A percentile compares a stretch with the other conserved stretches of the same genome.
Evolutionary conservation across 2,797 vertebrate species (phyloP).

Genomic region (Anas bahamensis): DNA sequence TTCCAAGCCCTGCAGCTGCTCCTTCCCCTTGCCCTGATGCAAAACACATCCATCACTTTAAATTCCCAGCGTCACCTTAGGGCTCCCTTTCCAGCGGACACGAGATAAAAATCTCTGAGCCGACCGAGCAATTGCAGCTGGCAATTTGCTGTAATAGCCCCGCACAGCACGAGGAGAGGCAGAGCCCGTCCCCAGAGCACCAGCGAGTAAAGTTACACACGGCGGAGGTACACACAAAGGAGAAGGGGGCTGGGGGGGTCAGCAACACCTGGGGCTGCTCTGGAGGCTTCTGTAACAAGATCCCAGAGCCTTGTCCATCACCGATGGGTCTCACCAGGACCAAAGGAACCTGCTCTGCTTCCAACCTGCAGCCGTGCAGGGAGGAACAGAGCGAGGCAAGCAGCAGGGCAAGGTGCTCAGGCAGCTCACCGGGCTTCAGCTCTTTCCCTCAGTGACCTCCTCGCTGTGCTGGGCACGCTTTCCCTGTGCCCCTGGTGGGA

Average conservation of each 20-base stretch:
- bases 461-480: rapidly evolving
- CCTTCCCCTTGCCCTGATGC: background rate
- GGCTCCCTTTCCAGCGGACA: background rate
- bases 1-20: background rate
- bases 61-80: background rate
- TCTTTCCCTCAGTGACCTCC: background rate
- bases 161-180: rapidly evolving
- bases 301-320: background rate
- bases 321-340: background rate
- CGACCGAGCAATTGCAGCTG: background rate
- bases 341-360: rapidly evolving
- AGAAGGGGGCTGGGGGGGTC: background rate
- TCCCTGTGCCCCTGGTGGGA: no score
- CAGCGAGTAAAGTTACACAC: background rate
- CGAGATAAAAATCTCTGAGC: background rate
- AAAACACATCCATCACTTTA: background rate
- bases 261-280: background rate
- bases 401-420: background rate
- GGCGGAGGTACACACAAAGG: no score
- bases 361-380: background rate
- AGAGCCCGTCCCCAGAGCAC: background rate
- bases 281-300: background rate
- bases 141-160: background rate
- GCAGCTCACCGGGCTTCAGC: background rate
- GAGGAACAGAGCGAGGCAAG: background rate